phyloP scores from a whole-genome alignment of 2,888 invertebrate species.

The Alviniconcha strummeri region DNA sequence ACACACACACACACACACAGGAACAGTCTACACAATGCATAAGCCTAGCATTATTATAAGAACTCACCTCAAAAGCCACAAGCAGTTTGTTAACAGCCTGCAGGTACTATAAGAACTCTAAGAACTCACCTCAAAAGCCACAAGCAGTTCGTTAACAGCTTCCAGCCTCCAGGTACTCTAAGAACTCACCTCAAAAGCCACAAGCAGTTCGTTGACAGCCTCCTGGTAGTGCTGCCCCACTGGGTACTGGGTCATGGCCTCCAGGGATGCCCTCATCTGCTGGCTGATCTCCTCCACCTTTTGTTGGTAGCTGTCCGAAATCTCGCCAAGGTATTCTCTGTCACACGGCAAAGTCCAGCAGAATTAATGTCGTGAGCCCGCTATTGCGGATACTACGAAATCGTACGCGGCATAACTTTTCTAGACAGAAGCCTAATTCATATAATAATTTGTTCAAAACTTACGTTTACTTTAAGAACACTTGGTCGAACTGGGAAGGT shows the following conservation, averaged over 20 bases:
- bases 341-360: not conserved
- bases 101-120: not conserved
- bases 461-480: too few species aligned
- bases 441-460: too few species aligned
- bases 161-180: not conserved
- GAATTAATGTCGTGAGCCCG: not conserved
- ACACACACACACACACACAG: too few species aligned
- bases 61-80: not conserved
- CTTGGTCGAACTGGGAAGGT: too few species aligned
- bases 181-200: not conserved
- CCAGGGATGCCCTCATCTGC: conserved; percentile 11
- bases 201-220: not conserved
- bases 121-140: not conserved
- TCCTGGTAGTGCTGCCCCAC: conserved; percentile 17
- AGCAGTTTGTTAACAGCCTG: not conserved
- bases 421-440: too few species aligned
- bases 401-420: too few species aligned
- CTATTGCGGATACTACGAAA: too few species aligned
- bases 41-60: not conserved
- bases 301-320: conserved; percentile 21
- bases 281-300: not conserved
- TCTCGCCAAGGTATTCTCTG: conserved; percentile 15
- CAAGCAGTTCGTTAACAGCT: not conserved
- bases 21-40: too few species aligned
- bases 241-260: conserved; percentile 17